Evolutionary conservation across 2,113 vertebrate genomes (phyloP).

Genomic region (Corythornis madagascariensis): DNA sequence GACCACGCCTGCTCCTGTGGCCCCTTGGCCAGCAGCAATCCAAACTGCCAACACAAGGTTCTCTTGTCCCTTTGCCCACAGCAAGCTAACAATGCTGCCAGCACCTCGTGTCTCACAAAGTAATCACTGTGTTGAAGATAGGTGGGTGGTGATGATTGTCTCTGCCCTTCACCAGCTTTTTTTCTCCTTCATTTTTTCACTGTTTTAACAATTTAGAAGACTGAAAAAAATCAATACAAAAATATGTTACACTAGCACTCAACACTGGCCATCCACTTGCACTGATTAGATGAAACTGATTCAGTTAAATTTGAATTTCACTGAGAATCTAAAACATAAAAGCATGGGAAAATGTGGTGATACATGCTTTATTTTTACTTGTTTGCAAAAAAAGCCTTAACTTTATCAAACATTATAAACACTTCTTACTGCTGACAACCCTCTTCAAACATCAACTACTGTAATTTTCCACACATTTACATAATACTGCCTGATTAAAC

Average conservation of each 20-base stretch:
- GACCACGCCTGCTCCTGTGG: background rate
- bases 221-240: background rate
- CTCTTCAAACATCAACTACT: conserved; percentile 44
- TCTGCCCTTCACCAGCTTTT: background rate
- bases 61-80: background rate
- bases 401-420: conserved; percentile 54
- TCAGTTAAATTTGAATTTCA: background rate
- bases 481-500: conserved; percentile 57
- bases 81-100: background rate
- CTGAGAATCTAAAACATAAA: background rate
- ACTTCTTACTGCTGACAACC: conserved; percentile 39
- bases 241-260: background rate
- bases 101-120: fast-evolving
- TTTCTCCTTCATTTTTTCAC: background rate
- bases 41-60: background rate
- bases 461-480: conserved; percentile 58
- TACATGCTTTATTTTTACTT: conserved; percentile 30
- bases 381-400: conserved; percentile 21
- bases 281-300: background rate
- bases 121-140: background rate
- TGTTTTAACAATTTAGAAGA: background rate
- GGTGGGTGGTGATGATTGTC: background rate
- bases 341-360: background rate
- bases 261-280: background rate
- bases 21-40: background rate